Percentiles rank a stretch among this genome's conserved stretches.
phyloP scores from a whole-genome alignment of 2,113 vertebrate genomes.

The Rhizomys pruinosus region DNA sequence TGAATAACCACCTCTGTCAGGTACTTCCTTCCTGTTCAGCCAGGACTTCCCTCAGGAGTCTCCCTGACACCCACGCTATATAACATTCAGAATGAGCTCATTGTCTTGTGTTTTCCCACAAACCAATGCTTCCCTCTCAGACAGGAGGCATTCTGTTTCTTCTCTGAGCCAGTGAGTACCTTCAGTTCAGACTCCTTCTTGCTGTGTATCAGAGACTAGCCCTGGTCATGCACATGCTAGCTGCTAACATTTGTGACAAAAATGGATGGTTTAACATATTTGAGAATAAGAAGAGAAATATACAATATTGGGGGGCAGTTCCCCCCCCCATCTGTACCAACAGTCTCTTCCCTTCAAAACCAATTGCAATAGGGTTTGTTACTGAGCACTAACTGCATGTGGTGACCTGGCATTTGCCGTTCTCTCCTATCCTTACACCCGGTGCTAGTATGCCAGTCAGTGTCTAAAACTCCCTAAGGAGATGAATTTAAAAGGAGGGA shows the following conservation, averaged over 20 bases:
- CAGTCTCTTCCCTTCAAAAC: background rate
- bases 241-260: background rate
- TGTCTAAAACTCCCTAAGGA: background rate
- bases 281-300: background rate
- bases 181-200: background rate
- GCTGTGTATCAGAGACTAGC: background rate
- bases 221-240: background rate
- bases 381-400: background rate
- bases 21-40: background rate
- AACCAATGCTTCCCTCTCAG: background rate
- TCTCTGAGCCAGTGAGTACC: background rate
- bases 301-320: background rate
- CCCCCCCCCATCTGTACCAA: too few species aligned
- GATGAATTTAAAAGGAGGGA: background rate
- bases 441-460: background rate
- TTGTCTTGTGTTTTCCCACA: background rate
- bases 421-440: background rate
- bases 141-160: background rate
- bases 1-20: background rate
- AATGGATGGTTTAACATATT: background rate
- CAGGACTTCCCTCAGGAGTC: background rate
- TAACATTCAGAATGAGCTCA: background rate
- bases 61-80: background rate
- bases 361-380: background rate
- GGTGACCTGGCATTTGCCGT: background rate